Evolutionary conservation across 2,888 invertebrate species (phyloP), one percentile per base, ranked within the genome.

Genomic region (Ophion costatus): DNA sequence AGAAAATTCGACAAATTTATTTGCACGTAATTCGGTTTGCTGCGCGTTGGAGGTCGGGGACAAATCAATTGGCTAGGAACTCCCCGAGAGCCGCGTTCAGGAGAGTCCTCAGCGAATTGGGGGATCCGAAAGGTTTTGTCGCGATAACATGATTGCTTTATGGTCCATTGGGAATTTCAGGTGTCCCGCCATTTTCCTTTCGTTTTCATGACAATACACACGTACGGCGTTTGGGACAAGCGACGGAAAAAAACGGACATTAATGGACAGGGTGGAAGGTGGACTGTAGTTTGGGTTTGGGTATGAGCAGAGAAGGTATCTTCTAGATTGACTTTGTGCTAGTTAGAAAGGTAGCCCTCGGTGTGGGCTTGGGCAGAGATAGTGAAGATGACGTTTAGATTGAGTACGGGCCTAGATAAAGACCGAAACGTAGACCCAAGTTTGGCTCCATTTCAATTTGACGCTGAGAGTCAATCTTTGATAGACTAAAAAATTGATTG

Each of bases 21-120:
- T 83, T 59, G 22, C n/a, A 14, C 57, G 5, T 64, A 71, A 71
- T 57, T 22, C 24, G 64, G 70, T 83, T 80, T 51, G 64, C 24
- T 61, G 51, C 33, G 42, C 33, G 42, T 38, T 56, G 24, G 38
- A 76, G 33, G 38, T 11, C 20, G 6, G n/a, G 20, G 22, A 6
- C n/a, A n/a, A 24, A 61, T 17, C 24, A 14, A 5, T 45, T 17
- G 14, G 61, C 17, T 61, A 17, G 51, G 51, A 51, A 51, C 17
- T 51, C 51, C 51, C 17, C 14, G 51, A 1, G 6, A n/a, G 11
- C 17, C 4, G 11, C 6, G 14, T 81, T 22, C 75, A n/a, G 20
- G 64, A 29, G 45, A 33, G 38, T 20, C 63, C 51, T 17, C 17
- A 38, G 22, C 9, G 57, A 51, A 69, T 69, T 29, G 56, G 10